Evolutionary conservation across 2,888 invertebrate species (phyloP), one percentile per base, ranked within the genome.

Genomic region (Lutraria lutraria): DNA sequence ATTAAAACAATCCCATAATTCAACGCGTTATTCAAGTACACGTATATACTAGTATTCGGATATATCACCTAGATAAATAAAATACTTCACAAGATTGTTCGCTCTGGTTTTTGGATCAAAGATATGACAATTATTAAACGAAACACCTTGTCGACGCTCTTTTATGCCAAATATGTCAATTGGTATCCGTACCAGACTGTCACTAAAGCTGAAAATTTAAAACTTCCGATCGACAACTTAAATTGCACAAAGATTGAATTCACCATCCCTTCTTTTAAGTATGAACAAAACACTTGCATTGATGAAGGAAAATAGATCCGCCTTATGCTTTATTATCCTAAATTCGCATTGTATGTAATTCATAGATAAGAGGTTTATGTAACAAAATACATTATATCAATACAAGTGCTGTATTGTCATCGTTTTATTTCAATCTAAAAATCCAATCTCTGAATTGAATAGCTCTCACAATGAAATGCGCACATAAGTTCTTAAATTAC

Each of bases 121-220:
- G 13, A 76, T 31, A 19, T 76, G 76, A 34, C 76, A 76, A 34
- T 31, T 76, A 31, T 76, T 76, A 76, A 76, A 76, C 25, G 76
- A 76, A 76, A 34, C 56, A 56, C 15, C 12, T 56, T 76, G 25
- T 76, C 19, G 76, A 76, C 6, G 34, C n/a, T 31, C 76, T 68
- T 76, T 76, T 34, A 76, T 31, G 31, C 13, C 16, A 76, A 76
- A 76, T 76, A 76, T 76, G 3, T 76, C 6, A 76, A 31, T 12
- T 31, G 76, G 31, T 76, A 34, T 31, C 76, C 31, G n/a, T 63
- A 21, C 3, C 63, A 10, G 15, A 19, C 56, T 8, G 56, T 56
- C 63, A 25, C 6, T 60, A 8, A n/a, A 0, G 63, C 25, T 68
- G 25, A 68, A 68, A 68, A 43, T 25, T 68, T 13, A 68, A 25